These are phyloP conservation scores for Malurus alboscapulatus DNA, from an alignment of 2,113 vertebrate genomes.

Conservation along the genomic window DNA sequence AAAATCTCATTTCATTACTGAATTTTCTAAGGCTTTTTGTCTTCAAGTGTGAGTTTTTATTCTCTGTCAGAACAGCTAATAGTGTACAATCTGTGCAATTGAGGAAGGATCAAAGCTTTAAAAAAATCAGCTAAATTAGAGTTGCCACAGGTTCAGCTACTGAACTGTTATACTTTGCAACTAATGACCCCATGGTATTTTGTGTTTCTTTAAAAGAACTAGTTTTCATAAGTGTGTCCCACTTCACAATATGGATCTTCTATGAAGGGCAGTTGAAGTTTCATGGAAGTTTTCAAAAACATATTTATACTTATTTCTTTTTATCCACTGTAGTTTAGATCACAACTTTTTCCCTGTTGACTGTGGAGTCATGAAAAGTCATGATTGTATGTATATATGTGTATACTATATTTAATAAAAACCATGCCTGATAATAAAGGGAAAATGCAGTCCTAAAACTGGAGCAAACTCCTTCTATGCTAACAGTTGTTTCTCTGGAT, in stretches of 20 bases:
- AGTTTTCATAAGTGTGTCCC: neutral
- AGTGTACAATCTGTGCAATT: neutral
- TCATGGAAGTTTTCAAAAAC: neutral
- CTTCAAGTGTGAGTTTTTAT: neutral
- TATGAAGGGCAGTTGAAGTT: neutral
- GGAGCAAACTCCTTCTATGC: neutral
- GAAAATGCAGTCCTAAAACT: neutral
- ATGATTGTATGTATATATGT: too few relatives aligned
- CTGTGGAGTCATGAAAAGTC: neutral
- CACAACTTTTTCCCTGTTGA: neutral
- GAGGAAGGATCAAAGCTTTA: neutral
- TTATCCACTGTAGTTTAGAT: neutral
- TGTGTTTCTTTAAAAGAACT: neutral
- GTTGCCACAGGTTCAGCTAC: neutral
- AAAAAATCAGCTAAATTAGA: neutral
- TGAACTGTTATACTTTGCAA: neutral
- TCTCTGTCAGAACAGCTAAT: neutral
- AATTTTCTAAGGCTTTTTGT: neutral
- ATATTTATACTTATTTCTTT: neutral
- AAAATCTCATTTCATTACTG: neutral
- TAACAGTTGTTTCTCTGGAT: neutral
- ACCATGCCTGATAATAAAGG: neutral
- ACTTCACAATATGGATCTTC: neutral
- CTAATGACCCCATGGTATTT: neutral
- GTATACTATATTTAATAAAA: rapidly evolving